Percentiles rank a stretch among this genome's conserved stretches.
These are phyloP conservation scores for Rhipidura dahli DNA, from an alignment of 2,113 vertebrate species.

Conservation along the genomic window DNA sequence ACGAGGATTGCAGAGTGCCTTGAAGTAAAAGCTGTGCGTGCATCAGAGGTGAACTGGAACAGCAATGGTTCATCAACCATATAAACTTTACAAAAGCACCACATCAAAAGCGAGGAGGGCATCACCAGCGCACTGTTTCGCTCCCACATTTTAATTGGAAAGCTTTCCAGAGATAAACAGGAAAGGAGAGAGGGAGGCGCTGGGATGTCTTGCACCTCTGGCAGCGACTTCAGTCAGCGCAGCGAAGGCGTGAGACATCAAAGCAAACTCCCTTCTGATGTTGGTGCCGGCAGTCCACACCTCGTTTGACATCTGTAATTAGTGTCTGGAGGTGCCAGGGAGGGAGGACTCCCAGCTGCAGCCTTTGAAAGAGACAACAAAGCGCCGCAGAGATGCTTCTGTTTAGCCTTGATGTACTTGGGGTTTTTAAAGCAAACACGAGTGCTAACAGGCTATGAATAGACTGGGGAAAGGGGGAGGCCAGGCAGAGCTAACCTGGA, in stretches of 20 bases:
- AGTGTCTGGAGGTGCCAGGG: background rate
- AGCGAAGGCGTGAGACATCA: conserved; percentile 42
- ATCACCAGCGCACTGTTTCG: fast-evolving
- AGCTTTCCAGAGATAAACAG: background rate
- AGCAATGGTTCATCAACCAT: fast-evolving
- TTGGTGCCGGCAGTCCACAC: background rate
- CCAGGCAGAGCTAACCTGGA: background rate
- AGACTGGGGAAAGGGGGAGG: background rate
- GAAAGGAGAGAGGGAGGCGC: background rate
- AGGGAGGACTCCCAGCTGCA: background rate
- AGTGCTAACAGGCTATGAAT: background rate
- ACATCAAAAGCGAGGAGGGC: background rate
- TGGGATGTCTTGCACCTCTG: conserved; percentile 4
- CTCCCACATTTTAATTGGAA: background rate
- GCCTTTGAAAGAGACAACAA: background rate
- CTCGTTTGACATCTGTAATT: conserved; percentile 31
- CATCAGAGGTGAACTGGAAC: background rate
- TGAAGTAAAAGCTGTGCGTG: fast-evolving
- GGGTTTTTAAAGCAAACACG: background rate
- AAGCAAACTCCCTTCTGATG: background rate
- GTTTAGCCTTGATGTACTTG: background rate
- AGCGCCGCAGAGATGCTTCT: background rate
- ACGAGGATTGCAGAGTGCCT: background rate
- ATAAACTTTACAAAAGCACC: background rate
- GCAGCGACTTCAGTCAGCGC: background rate